A percentile compares a stretch with the other conserved stretches of the same genome.
Conservation (phyloP, 2,113 vertebrate genomes). For the Corythaixoides concolor region DNA sequence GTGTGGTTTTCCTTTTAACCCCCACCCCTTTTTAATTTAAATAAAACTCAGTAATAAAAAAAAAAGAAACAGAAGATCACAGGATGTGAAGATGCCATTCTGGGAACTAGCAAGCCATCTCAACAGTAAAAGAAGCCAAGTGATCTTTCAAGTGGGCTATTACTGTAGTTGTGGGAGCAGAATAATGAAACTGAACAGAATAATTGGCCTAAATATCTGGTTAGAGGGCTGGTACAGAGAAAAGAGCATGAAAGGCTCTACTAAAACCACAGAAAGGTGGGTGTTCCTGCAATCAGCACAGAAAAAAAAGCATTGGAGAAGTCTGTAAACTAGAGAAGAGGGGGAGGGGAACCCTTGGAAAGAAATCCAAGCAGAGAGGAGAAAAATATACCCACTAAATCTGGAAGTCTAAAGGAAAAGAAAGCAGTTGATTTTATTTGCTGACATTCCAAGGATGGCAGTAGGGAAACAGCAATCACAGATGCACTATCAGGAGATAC, state of each 20-base stretch:
- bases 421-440: slow-evolving; percentile 34
- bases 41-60: background rate
- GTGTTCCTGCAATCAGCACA: slow-evolving; percentile 60
- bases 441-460: slow-evolving; percentile 22
- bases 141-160: slow-evolving; percentile 65
- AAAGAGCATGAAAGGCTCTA: slow-evolving; percentile 50
- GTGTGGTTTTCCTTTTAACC: slow-evolving; percentile 12
- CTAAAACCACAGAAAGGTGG: slow-evolving; percentile 47
- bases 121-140: slow-evolving; percentile 43
- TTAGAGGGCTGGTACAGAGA: slow-evolving; percentile 44
- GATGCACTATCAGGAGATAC: background rate
- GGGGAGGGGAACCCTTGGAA: background rate
- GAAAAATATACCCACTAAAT: background rate
- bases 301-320: slow-evolving; percentile 32
- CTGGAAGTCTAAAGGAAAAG: slow-evolving; percentile 4
- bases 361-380: slow-evolving; percentile 16
- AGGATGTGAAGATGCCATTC: slow-evolving; percentile 40
- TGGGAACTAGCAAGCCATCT: slow-evolving; percentile 50
- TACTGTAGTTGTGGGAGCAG: slow-evolving; percentile 52
- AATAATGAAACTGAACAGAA: slow-evolving; percentile 68
- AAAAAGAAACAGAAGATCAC: slow-evolving; percentile 15
- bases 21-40: slow-evolving; percentile 22
- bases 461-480: background rate
- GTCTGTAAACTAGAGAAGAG: slow-evolving; percentile 37
- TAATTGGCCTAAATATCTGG: slow-evolving; percentile 62